A percentile compares a stretch with the other conserved stretches of the same genome.
phyloP scores from a whole-genome alignment of 1,140 invertebrate species.

The Trichonephila clavata region DNA sequence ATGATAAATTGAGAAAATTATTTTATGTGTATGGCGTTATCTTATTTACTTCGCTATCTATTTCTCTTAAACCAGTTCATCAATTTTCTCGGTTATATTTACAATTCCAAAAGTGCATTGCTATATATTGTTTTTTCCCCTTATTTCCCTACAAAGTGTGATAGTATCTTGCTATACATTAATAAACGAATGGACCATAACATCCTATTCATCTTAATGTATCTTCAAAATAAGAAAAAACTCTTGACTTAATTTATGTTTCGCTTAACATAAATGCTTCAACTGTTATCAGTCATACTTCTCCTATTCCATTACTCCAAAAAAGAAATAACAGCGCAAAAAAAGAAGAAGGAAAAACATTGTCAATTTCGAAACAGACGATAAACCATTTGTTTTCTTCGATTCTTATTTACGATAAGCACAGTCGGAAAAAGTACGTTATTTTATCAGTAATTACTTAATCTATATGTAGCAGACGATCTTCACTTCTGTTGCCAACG shows the following conservation, averaged over 20 bases:
- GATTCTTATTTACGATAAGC: conserved; percentile 21
- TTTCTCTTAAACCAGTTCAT: too few relatives aligned
- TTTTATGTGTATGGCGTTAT: too few relatives aligned
- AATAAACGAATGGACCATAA: background rate
- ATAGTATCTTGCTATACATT: background rate
- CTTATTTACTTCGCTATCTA: too few relatives aligned
- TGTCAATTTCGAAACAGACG: background rate
- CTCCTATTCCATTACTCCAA: background rate
- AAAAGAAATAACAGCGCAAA: background rate
- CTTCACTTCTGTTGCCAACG: conserved; percentile 30
- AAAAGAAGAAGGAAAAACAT: background rate
- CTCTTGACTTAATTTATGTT: background rate
- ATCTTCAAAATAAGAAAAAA: background rate
- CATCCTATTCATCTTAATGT: background rate
- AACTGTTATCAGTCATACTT: background rate
- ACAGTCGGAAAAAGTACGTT: background rate
- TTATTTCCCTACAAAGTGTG: background rate
- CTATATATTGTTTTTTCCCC: background rate
- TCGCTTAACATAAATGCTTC: background rate
- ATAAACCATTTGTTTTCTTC: conserved; percentile 27
- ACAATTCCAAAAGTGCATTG: too few relatives aligned
- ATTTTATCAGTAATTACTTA: conserved; percentile 68
- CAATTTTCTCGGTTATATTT: too few relatives aligned
- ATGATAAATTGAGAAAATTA: too few relatives aligned
- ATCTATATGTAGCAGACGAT: conserved; percentile 51